Conservation (phyloP, 2,113 vertebrate genomes). For the Platichthys flesus region DNA sequence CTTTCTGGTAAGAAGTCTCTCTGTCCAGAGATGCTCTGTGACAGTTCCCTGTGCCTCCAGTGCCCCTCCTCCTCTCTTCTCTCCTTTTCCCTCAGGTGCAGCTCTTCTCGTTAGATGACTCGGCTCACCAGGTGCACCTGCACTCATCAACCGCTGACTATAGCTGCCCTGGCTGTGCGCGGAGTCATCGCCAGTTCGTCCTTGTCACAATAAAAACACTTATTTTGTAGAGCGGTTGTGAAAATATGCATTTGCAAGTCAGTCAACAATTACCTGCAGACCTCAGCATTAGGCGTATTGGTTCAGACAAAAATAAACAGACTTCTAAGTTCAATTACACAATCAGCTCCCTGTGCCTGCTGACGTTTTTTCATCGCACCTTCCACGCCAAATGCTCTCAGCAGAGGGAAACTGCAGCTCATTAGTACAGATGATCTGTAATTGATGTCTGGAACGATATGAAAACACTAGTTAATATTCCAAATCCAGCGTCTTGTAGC, state of each 20-base stretch:
- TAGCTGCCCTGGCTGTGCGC: no score
- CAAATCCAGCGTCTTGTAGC: conserved; percentile 37
- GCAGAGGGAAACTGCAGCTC: conserved; percentile 55
- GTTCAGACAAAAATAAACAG: conserved; percentile 49
- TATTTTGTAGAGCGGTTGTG: conserved; percentile 4
- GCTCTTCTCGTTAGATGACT: no score
- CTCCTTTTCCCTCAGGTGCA: no score
- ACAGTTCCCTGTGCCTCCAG: no score
- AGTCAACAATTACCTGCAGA: conserved; percentile 16
- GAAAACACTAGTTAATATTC: conserved; percentile 75
- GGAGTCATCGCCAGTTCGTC: no score
- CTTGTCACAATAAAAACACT: not conserved
- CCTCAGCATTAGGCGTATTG: conserved; percentile 19
- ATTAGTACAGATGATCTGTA: conserved; percentile 69
- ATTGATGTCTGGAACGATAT: conserved; percentile 64
- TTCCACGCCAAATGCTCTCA: conserved; percentile 30
- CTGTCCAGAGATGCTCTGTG: not conserved
- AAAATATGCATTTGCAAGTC: conserved; percentile 15
- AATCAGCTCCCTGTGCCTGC: conserved; percentile 46
- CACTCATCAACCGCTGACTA: no score
- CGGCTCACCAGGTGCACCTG: no score
- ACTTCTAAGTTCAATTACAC: conserved; percentile 52
- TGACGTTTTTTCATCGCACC: conserved; percentile 59
- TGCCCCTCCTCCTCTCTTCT: no score
- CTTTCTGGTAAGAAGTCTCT: not conserved